phyloP scores from a whole-genome alignment of 1,140 invertebrate genomes.

The Nymphalis io region DNA sequence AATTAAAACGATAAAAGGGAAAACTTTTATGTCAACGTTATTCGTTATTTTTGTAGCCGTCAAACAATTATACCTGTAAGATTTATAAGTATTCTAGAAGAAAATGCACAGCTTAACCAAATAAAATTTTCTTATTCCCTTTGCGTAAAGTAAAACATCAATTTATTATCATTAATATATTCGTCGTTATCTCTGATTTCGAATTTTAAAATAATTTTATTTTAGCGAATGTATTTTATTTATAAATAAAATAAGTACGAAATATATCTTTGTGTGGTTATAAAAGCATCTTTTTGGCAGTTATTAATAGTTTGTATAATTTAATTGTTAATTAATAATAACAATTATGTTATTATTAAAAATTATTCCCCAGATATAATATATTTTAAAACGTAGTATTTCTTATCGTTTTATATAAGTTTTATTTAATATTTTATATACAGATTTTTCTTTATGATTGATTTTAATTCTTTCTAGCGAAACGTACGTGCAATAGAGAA shows the following conservation, averaged over 20 bases:
- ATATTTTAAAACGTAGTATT: neutral
- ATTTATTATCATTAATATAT: neutral
- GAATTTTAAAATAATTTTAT: constrained; percentile 5
- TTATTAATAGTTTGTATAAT: neutral
- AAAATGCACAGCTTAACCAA: constrained; percentile 12
- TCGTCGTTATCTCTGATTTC: neutral
- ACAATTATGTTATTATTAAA: neutral
- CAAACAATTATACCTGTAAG: neutral
- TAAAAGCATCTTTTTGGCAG: neutral
- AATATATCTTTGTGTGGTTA: neutral
- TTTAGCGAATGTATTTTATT: neutral
- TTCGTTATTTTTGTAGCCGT: constrained; percentile 3
- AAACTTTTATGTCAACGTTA: neutral
- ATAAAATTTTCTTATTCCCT: constrained; percentile 1
- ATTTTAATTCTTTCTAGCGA: neutral
- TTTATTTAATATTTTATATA: neutral
- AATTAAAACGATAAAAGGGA: constrained; percentile 1
- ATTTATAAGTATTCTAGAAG: neutral
- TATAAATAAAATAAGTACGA: neutral
- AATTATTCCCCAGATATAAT: neutral
- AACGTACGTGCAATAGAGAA: constrained; percentile 2
- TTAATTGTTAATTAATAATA: neutral
- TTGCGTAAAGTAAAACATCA: neutral
- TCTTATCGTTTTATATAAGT: neutral
- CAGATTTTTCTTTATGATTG: neutral